phyloP scores from a whole-genome alignment of 1,140 invertebrate genomes.

The Drosophila leontia region DNA sequence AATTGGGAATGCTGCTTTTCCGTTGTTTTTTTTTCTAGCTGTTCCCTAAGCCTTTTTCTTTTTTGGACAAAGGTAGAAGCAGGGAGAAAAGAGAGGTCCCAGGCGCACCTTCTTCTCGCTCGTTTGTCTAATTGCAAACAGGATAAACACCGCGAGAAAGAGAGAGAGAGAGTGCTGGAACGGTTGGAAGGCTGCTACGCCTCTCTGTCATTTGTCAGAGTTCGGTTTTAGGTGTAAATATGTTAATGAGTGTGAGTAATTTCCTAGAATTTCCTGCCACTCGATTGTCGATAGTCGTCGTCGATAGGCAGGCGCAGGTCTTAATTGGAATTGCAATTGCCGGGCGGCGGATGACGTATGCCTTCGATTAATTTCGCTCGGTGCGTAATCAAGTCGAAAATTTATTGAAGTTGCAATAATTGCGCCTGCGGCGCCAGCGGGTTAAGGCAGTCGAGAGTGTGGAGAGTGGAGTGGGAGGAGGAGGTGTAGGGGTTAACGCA shows the following conservation, averaged over 20 bases:
- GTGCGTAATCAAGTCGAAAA: slow-evolving; percentile 81
- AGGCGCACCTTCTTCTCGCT: slow-evolving; percentile 17
- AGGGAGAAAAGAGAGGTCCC: neutral
- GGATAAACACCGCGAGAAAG: slow-evolving; percentile 52
- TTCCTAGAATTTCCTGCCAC: slow-evolving; percentile 68
- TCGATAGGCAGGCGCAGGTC: slow-evolving; percentile 32
- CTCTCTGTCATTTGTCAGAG: slow-evolving; percentile 75
- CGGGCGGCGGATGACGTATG: slow-evolving; percentile 68
- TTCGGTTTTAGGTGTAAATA: slow-evolving; percentile 82
- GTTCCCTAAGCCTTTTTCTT: slow-evolving; percentile 14
- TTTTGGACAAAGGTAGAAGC: neutral
- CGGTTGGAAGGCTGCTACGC: slow-evolving; percentile 35
- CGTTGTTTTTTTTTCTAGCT: neutral
- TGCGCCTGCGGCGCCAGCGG: slow-evolving; percentile 53
- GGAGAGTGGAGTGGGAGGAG: neutral
- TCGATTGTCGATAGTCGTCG: slow-evolving; percentile 35
- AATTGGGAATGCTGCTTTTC: neutral
- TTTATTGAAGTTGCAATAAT: slow-evolving; percentile 83
- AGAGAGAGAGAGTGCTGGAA: neutral
- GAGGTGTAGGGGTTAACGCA: slow-evolving; percentile 13
- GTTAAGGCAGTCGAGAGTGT: neutral
- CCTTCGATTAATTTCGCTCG: slow-evolving; percentile 76
- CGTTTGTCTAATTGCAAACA: slow-evolving; percentile 79
- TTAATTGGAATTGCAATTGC: slow-evolving; percentile 79
- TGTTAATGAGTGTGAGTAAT: slow-evolving; percentile 81